Base-by-base conservation (phyloP, 2,113 vertebrate genomes). In the Gallinago undulata region DNA sequence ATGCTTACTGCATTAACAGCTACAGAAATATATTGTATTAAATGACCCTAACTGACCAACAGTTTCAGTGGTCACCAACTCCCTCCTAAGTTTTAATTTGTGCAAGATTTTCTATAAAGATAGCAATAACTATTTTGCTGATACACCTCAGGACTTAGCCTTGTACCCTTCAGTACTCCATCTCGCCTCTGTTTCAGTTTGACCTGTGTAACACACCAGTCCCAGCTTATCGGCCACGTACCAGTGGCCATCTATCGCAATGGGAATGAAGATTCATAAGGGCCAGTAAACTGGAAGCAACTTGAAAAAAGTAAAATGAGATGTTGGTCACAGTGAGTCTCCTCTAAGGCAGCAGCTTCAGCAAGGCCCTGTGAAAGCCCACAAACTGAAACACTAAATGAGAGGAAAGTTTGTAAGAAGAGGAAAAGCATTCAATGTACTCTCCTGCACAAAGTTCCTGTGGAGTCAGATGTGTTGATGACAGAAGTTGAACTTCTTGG, bases 41-140 rank as follows among this genome's bases (percentile, higher is more conserved):
- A 89, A 95, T 87, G 62, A 80, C 84, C 80, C 80, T 25, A 96
- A 92, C 28, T 81, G 77, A 96, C 87, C 87, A 69, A 27, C 23
- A 60, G 64, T 30, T 78, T 90, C 43, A 93, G 57, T 2, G 11
- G 55, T 70, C 84, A 87, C 73, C 94, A 96, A 74, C 0, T 22
- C 11, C 89, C 18, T 91, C 56, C 60, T 91, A 87, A 78, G 19
- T 28, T 59, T 64, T 31, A 37, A 60, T 33, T 15, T 19, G 22
- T 37, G 76, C 68, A 81, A 93, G 56, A 67, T 53, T 53, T 23
- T 21, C 43, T 4, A 81, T 35, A 82, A 91, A 96, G 56, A 87
- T 1, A 76, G 80, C 14, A 55, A 4, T 47, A 59, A 79, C 57
- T 60, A 56, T 35, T 87, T 84, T 77, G 56, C 7, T 56, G 83